phyloP scores from a whole-genome alignment of 1,140 invertebrate genomes.

The Metaphire vulgaris region DNA sequence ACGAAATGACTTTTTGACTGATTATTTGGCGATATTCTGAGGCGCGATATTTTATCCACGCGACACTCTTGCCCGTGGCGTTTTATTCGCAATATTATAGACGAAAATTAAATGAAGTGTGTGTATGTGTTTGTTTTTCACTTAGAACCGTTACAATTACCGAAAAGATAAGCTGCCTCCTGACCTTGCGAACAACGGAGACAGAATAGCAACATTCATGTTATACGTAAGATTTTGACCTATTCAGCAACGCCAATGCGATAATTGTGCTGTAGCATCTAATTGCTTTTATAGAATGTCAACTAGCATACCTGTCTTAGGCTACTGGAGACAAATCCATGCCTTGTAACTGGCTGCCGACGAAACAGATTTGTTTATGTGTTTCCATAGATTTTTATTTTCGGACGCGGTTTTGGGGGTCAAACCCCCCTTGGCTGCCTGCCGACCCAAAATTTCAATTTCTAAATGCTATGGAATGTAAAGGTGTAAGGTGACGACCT shows the following conservation, averaged over 20 bases:
- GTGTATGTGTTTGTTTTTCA: neutral
- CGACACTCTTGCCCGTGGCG: no score
- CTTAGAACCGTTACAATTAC: neutral
- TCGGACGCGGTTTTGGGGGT: no score
- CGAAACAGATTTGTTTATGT: neutral
- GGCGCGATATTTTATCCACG: no score
- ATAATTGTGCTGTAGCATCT: neutral
- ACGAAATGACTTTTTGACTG: no score
- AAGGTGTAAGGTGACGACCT: no score
- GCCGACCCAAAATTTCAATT: no score
- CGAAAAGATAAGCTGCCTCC: neutral
- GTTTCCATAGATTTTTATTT: neutral
- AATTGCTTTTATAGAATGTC: neutral
- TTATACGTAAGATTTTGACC: slow-evolving; percentile 1
- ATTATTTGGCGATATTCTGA: no score
- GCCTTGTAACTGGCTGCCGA: neutral
- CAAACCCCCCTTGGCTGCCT: no score
- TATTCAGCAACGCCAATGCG: neutral
- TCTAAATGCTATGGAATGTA: no score
- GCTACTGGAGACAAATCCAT: no score
- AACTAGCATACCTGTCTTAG: no score
- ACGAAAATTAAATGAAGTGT: neutral
- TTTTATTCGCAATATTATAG: neutral
- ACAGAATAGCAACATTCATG: slow-evolving; percentile 13
- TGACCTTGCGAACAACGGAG: neutral